Evolutionary conservation across 2,113 vertebrate species (phyloP), one percentile per base, ranked within the genome.

Genomic region (Brachyhypopomus gauderio): DNA sequence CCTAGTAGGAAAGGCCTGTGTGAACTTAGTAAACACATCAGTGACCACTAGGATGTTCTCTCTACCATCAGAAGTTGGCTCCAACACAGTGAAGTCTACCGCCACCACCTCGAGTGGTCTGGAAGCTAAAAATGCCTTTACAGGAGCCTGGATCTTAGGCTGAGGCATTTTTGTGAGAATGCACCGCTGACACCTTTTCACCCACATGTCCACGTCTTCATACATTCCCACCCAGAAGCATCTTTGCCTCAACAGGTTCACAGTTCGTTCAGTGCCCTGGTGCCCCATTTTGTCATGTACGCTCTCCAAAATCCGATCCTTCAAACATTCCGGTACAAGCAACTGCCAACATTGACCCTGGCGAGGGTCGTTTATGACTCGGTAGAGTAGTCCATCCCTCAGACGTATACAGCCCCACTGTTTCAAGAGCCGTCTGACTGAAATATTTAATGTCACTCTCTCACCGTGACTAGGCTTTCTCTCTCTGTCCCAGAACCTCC

Each of bases 201-300:
- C 17, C 67, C n/a, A 48, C n/a, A 8, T 3, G 20, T 45, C 38
- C 0, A 45, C 67, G 45, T 71, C 67, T 9, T 3, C 38, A 14
- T 38, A 20, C 67, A 71, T 45, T 4, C 8, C 34, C 9, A 34
- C 30, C 64, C 64, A 17, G 20, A 67, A 67, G 34, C 64, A 67
- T 4, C 64, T 27, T 30, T 67, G 64, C 20, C 74, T 59, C 14
- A 76, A n/a, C 1, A 77, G 11, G 5, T 20, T 38, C 19, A 77
- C 9, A 8, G 59, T 64, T 9, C 9, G 19, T 19, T 77, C 59
- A 38, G 36, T 41, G 16, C 38, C 38, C 16, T 66, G n/a, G 22
- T 66, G 22, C 20, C 75, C 75, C 75, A 77, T 64, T 19, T 38
- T n/a, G 19, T 64, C 22, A 77, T 66, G 75, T 9, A 77, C 36